Base-by-base conservation (phyloP, 1,140 invertebrate genomes). In the Sycophaga agraensis region DNA sequence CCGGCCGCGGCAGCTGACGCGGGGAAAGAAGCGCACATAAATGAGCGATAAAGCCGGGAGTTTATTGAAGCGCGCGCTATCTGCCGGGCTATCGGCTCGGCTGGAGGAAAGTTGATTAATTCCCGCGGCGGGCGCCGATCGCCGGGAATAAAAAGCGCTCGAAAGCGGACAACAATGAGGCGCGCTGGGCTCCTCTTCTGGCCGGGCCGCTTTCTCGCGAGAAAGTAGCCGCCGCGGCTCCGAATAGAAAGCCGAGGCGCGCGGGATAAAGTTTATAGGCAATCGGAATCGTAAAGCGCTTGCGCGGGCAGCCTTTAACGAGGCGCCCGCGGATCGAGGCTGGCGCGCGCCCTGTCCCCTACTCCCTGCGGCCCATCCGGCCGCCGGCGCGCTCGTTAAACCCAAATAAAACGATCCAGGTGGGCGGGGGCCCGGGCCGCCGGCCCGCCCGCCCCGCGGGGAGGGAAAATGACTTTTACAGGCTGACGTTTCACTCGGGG, bases 221-320 rank as follows among this genome's bases (percentile, higher is more conserved):
- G 31, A 65, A 66, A 66, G 61, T 54, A 65, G 51, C 14, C 17
- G 26, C 17, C 71, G 68, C 68, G 66, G 67, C 70, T 72, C 72
- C 71, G 64, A 69, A 68, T 69, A 71, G 68, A 71, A 69, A 53
- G 58, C 58, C 37, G 39, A 24, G 0, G 16, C 35, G 34, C 19
- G 19, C 4, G 55, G 55, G 67, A 74, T 74, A 72, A 76, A 70
- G 67, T 74, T 76, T 77, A 75, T 70, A 73, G 74, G 59, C 69
- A 70, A 76, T 76, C 73, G 70, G 68, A 75, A 76, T 75, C 72
- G 68, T 73, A 70, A 74, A 74, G 63, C 65, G 55, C 53, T 17
- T 9, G 35, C 53, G 16, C 31, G 11, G 8, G n/a, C n/a, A n/a
- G n/a, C n/a, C n/a, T n/a, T n/a, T n/a, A n/a, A n/a, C n/a, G n/a